A percentile compares a stretch with the other conserved stretches of the same genome.
phyloP scores from a whole-genome alignment of 2,888 invertebrate species.

The Colletes collaris region DNA sequence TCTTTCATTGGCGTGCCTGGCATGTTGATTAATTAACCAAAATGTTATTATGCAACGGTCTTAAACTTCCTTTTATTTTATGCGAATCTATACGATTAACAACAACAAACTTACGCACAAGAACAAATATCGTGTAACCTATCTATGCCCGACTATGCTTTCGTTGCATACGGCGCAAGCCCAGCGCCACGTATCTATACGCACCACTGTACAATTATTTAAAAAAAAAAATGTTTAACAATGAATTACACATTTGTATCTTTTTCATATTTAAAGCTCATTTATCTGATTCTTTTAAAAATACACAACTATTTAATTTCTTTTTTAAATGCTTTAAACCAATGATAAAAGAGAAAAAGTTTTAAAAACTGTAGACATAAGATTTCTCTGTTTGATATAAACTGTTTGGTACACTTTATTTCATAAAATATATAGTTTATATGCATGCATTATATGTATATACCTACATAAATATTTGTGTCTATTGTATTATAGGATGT shows the following conservation, averaged over 20 bases:
- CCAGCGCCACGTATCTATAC: conserved; percentile 24
- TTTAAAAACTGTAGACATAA: too few species aligned
- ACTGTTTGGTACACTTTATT: too few species aligned
- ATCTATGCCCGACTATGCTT: background rate
- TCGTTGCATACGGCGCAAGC: background rate
- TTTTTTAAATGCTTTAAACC: too few species aligned
- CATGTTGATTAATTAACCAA: conserved; percentile 66
- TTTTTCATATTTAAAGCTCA: too few species aligned
- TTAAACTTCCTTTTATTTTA: background rate
- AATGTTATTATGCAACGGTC: background rate
- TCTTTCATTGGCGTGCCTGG: conserved; percentile 76
- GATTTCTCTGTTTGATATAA: too few species aligned
- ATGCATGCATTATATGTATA: too few species aligned
- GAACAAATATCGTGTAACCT: conserved; percentile 33
- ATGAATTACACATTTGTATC: background rate
- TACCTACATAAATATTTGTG: too few species aligned
- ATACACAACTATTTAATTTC: background rate
- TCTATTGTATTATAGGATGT: too few species aligned
- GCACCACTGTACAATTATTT: conserved; percentile 18
- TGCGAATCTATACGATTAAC: background rate
- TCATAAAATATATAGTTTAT: too few species aligned
- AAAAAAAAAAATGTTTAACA: background rate
- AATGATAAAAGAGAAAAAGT: too few species aligned
- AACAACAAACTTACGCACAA: conserved; percentile 12
- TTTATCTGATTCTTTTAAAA: background rate